These are phyloP conservation scores for Macrobrachium nipponense DNA, from an alignment of 1,140 invertebrate species.

Conservation along the genomic window DNA sequence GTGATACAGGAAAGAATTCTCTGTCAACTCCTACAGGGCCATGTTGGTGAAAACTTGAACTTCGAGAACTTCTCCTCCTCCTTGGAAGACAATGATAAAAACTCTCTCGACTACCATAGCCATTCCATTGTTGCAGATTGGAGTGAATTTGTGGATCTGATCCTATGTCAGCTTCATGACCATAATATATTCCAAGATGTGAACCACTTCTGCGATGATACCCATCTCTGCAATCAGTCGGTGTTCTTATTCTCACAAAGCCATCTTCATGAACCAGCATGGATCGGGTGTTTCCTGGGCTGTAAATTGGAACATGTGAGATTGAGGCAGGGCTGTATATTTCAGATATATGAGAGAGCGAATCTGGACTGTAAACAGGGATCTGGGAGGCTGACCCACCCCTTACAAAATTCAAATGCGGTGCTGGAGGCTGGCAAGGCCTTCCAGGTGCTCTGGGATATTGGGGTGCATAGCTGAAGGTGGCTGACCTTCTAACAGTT, in stretches of 20 bases:
- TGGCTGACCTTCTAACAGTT: slow-evolving; percentile 45
- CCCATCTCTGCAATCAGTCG: background rate
- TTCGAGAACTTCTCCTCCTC: slow-evolving; percentile 21
- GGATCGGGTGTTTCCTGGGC: slow-evolving; percentile 17
- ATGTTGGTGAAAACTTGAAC: slow-evolving; percentile 27
- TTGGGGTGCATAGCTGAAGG: slow-evolving; percentile 37
- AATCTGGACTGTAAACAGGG: slow-evolving; percentile 27
- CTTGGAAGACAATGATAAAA: slow-evolving; percentile 40
- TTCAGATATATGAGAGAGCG: slow-evolving; percentile 13
- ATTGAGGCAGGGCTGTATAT: slow-evolving; percentile 27
- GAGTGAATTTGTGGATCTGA: slow-evolving; percentile 26
- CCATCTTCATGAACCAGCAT: slow-evolving; percentile 52
- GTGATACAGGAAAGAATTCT: slow-evolving; percentile 24
- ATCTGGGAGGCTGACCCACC: slow-evolving; percentile 46
- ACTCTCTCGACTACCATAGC: slow-evolving; percentile 28
- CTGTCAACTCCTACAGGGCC: slow-evolving; percentile 28
- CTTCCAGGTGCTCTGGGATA: background rate
- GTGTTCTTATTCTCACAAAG: slow-evolving; percentile 44
- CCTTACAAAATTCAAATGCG: background rate
- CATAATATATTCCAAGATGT: background rate
- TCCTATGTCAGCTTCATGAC: slow-evolving; percentile 16
- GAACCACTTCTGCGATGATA: background rate
- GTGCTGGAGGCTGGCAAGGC: background rate
- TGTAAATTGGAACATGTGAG: slow-evolving; percentile 17
- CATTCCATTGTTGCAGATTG: slow-evolving; percentile 7